Base-by-base conservation (phyloP, 2,113 vertebrate species). In the Plectropomus leopardus region DNA sequence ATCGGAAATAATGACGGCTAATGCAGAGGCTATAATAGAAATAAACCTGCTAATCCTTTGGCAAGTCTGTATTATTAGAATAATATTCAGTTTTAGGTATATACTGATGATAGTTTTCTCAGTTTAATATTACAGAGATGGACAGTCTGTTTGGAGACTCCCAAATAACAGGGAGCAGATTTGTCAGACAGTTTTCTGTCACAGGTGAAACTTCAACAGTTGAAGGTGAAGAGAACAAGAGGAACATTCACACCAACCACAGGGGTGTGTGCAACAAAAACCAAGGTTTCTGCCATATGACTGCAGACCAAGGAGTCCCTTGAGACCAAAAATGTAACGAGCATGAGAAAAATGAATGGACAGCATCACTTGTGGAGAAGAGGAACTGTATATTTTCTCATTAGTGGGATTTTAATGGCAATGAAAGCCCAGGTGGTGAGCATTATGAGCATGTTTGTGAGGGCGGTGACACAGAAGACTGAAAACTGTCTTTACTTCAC, bases 351-450 rank as follows among this genome's bases (percentile, higher is more conserved):
- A 17, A 17, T 36, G 28, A 51, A n/a, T 36, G 63, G 2, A 50
- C 15, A n/a, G 26, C 47, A 51, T 23, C 50, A 10, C 7, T 36
- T 68, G 65, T 7, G 15, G 32, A 68, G 7, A 24, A 24, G 11
- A 40, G 13, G 15, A 63, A 44, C 23, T 4, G 42, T 10, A 8
- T 24, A 58, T 45, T 21, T n/a, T n/a, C n/a, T n/a, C n/a, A 50
- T 59, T 60, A 23, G 14, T 60, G 13, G 42, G 28, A 23, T 19
- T 59, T 71, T 15, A 58, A 72, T 72, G 42, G 51, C 7, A 30
- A 48, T 34, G 19, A 59, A 59, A 48, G 54, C 15, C 42, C 28
- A 48, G 54, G 47, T 51, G n/a, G 44, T 26, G 44, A 59, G 48
- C 55, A 50, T 23, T 30, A 60, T 51, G 57, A 28, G 3, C 55